Conservation (phyloP, 1,140 invertebrate species). For the Grapholita molesta region DNA sequence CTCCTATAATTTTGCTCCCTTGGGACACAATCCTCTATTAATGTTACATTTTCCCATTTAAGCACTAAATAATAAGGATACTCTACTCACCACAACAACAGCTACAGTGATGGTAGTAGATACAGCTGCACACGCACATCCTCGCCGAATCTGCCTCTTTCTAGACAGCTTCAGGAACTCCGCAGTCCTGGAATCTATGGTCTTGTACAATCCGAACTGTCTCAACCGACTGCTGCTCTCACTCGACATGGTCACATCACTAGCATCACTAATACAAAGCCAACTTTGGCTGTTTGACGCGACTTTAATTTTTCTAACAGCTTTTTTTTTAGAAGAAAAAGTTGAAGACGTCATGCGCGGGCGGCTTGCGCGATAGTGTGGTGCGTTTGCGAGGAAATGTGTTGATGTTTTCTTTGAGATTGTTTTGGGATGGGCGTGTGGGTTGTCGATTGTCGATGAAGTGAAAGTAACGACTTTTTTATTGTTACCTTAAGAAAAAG, state of each 20-base stretch:
- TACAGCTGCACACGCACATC: conserved; percentile 63
- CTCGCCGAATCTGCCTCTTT: conserved; percentile 59
- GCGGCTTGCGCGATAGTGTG: background rate
- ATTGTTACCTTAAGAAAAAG: too few species aligned
- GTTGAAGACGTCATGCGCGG: background rate
- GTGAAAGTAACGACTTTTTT: background rate
- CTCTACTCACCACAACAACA: conserved; percentile 64
- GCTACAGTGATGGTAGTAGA: conserved; percentile 64
- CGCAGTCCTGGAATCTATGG: conserved; percentile 63
- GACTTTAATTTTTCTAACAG: too few species aligned
- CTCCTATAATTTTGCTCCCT: too few species aligned
- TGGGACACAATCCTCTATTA: background rate
- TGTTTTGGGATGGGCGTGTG: background rate
- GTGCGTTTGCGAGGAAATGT: background rate
- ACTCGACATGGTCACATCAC: conserved; percentile 69
- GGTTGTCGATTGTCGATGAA: background rate
- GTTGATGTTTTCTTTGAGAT: background rate
- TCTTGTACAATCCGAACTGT: conserved; percentile 67
- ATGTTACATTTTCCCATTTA: background rate
- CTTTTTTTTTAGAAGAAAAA: background rate
- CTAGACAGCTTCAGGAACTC: conserved; percentile 64
- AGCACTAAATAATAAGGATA: background rate
- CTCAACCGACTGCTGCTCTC: conserved; percentile 44
- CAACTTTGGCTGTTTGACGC: background rate
- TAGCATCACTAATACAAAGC: conserved; percentile 37